Evolutionary conservation across 2,888 invertebrate genomes (phyloP).

Genomic region (Troides aeacus): DNA sequence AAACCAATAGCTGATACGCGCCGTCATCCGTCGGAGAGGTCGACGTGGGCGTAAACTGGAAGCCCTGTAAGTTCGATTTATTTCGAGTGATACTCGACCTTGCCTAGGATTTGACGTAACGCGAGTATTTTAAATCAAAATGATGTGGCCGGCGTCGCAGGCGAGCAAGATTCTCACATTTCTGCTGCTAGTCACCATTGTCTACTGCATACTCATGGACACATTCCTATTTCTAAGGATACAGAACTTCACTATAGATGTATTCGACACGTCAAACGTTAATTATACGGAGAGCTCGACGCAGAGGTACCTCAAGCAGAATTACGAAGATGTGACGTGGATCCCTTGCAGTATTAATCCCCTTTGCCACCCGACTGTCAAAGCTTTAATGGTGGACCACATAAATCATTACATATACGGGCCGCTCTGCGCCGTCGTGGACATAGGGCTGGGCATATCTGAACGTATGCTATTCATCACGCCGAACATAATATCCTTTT

Average conservation of each 20-base stretch:
- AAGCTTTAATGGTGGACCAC: slow-evolving; percentile 90
- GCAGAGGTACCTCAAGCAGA: slow-evolving; percentile 40
- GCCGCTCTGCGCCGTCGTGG: slow-evolving; percentile 87
- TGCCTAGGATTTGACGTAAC: slow-evolving; percentile 33
- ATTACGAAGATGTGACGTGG: slow-evolving; percentile 79
- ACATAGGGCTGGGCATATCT: slow-evolving; percentile 83
- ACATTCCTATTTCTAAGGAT: slow-evolving; percentile 85
- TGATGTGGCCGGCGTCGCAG: slow-evolving; percentile 87
- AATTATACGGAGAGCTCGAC: slow-evolving; percentile 55
- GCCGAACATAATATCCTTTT: slow-evolving; percentile 90
- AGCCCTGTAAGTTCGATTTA: slow-evolving; percentile 25
- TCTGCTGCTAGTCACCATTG: slow-evolving; percentile 77
- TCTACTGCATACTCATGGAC: slow-evolving; percentile 87
- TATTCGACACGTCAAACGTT: slow-evolving; percentile 43
- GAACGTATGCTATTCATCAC: slow-evolving; percentile 82
- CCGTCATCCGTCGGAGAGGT: not conserved
- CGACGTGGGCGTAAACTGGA: slow-evolving; percentile 13
- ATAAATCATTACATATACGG: slow-evolving; percentile 91
- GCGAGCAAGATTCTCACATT: slow-evolving; percentile 84
- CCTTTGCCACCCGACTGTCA: slow-evolving; percentile 89
- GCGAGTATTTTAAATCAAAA: slow-evolving; percentile 47
- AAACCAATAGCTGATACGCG: not conserved
- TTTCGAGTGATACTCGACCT: slow-evolving; percentile 32
- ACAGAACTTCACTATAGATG: slow-evolving; percentile 83
- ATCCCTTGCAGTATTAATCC: slow-evolving; percentile 87